phyloP scores from a whole-genome alignment of 2,113 vertebrate species.

The Collichthys lucidus region DNA sequence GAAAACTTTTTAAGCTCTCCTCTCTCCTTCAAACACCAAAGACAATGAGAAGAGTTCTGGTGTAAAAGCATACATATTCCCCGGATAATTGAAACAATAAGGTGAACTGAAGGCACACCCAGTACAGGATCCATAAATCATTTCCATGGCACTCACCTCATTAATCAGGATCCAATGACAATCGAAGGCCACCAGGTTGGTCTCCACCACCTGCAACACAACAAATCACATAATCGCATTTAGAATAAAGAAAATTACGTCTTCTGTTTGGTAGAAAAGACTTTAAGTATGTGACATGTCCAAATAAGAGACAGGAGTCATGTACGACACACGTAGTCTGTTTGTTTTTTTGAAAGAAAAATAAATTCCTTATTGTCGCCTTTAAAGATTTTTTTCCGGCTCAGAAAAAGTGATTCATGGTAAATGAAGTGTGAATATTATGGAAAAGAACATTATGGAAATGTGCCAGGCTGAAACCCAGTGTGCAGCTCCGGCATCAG shows the following conservation, averaged over 20 bases:
- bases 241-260: not conserved
- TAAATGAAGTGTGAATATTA: constrained; percentile 32
- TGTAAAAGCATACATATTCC: constrained; percentile 25
- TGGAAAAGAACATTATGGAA: constrained; percentile 49
- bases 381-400: not conserved
- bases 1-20: not conserved
- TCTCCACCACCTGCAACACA: constrained; percentile 95
- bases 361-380: not conserved
- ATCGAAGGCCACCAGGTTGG: constrained; percentile 98
- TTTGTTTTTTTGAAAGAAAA: not conserved
- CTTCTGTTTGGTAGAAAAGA: not conserved
- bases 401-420: constrained; percentile 7
- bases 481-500: constrained; percentile 14
- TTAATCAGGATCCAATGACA: constrained; percentile 99
- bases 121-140: constrained; percentile 39
- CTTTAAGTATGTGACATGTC: not conserved
- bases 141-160: constrained; percentile 87
- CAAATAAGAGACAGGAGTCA: not conserved
- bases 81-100: constrained; percentile 46
- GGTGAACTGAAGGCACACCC: constrained; percentile 38
- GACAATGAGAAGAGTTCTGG: constrained; percentile 18
- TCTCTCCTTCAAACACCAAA: not conserved
- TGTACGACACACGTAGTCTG: not conserved
- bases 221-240: constrained; percentile 68
- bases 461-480: constrained; percentile 23